A percentile compares a stretch with the other conserved stretches of the same genome.
These are phyloP conservation scores for Ennomos fuscantarius DNA, from an alignment of 2,888 invertebrate genomes.

Conservation along the genomic window DNA sequence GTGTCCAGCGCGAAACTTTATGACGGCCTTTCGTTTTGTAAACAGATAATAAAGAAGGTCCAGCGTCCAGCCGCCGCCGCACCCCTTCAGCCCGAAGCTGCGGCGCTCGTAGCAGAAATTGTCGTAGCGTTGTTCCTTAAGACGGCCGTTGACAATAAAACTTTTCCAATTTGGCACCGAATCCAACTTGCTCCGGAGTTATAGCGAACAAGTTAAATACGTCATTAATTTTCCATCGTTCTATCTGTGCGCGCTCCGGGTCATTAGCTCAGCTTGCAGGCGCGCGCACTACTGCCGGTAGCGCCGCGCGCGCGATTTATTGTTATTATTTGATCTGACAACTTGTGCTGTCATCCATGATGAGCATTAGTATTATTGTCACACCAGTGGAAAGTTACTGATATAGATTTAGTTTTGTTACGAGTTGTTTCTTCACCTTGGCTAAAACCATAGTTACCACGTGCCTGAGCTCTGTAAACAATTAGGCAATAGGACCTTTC, in stretches of 20 bases:
- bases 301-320: constrained; percentile 13
- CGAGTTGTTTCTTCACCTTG: no score
- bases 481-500: no score
- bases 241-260: constrained; percentile 7
- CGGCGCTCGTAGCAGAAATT: constrained; percentile 5
- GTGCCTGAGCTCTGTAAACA: no score
- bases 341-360: constrained; percentile 3
- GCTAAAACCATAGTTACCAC: no score
- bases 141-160: constrained; percentile 27
- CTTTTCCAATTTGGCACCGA: constrained; percentile 26
- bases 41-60: no score
- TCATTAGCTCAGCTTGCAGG: constrained; percentile 18
- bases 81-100: background rate
- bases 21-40: background rate
- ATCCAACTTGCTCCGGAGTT: constrained; percentile 8
- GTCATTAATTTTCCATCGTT: constrained; percentile 28
- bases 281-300: constrained; percentile 19
- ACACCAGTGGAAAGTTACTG: no score
- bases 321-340: constrained; percentile 12
- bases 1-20: background rate
- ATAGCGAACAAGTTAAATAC: constrained; percentile 20
- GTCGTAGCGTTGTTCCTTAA: constrained; percentile 15
- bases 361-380: no score
- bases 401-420: no score
- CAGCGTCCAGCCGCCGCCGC: background rate